Percentiles rank a stretch among this genome's conserved stretches.
These are phyloP conservation scores for Drosophila lowei DNA, from an alignment of 1,140 invertebrate genomes.

Conservation along the genomic window DNA sequence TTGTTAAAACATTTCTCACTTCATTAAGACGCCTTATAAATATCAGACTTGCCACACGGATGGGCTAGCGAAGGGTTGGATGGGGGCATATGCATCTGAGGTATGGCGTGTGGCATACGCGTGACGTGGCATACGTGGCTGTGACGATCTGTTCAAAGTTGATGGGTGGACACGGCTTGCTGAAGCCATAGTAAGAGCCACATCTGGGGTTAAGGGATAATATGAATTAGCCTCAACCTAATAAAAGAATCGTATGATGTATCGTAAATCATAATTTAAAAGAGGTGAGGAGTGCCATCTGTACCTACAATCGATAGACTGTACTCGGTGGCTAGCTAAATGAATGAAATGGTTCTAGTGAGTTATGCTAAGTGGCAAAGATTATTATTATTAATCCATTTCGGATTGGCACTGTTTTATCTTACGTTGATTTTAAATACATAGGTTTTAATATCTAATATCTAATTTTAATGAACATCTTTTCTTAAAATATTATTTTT, in stretches of 20 bases:
- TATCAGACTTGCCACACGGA: slow-evolving; percentile 15
- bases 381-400: too few relatives aligned
- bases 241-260: neutral
- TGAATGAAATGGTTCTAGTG: too few relatives aligned
- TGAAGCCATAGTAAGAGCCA: neutral
- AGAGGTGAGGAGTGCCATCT: too few relatives aligned
- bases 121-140: slow-evolving; percentile 4
- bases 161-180: slow-evolving; percentile 13
- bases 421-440: too few relatives aligned
- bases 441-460: too few relatives aligned
- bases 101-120: slow-evolving; percentile 8
- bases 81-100: neutral
- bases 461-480: too few relatives aligned
- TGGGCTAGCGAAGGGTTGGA: neutral
- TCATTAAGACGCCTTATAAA: slow-evolving; percentile 48
- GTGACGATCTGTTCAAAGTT: slow-evolving; percentile 2
- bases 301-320: too few relatives aligned
- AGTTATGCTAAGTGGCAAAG: too few relatives aligned
- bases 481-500: too few relatives aligned
- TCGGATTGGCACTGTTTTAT: too few relatives aligned
- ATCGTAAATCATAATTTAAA: too few relatives aligned
- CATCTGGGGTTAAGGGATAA: slow-evolving; percentile 8
- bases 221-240: slow-evolving; percentile 5
- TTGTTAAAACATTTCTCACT: slow-evolving; percentile 42
- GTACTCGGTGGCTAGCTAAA: too few relatives aligned